Conservation (phyloP, 2,888 invertebrate species). For the Rhamnusium bicolor region DNA sequence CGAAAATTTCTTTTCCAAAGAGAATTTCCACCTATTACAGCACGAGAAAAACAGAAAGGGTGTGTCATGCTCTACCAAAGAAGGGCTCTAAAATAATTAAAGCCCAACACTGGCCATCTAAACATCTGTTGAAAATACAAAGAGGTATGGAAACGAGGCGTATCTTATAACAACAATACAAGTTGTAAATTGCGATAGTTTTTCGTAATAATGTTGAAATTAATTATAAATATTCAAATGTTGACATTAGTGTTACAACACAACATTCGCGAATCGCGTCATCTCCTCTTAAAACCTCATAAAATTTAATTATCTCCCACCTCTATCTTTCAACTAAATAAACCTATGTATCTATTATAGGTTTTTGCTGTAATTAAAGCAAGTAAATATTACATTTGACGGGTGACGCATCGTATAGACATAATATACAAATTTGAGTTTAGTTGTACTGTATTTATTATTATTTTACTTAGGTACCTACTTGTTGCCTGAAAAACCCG, state of each 20-base stretch:
- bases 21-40: too few relatives aligned
- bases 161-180: background rate
- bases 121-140: background rate
- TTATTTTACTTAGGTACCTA: too few relatives aligned
- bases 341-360: background rate
- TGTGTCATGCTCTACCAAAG: too few relatives aligned
- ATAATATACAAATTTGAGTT: too few relatives aligned
- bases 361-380: background rate
- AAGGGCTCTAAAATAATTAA: background rate
- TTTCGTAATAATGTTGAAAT: background rate
- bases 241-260: background rate
- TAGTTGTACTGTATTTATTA: too few relatives aligned
- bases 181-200: background rate
- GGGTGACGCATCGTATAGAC: background rate
- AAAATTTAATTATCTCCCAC: background rate
- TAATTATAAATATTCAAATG: background rate
- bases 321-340: background rate
- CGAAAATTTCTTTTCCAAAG: too few relatives aligned
- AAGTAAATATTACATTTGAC: background rate
- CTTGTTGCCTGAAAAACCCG: background rate
- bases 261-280: too few relatives aligned
- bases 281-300: background rate
- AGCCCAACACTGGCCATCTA: background rate
- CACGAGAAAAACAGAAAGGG: too few relatives aligned
- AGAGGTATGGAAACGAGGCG: background rate